phyloP scores from a whole-genome alignment of 2,888 invertebrate genomes.

The Ophion obscuratus region DNA sequence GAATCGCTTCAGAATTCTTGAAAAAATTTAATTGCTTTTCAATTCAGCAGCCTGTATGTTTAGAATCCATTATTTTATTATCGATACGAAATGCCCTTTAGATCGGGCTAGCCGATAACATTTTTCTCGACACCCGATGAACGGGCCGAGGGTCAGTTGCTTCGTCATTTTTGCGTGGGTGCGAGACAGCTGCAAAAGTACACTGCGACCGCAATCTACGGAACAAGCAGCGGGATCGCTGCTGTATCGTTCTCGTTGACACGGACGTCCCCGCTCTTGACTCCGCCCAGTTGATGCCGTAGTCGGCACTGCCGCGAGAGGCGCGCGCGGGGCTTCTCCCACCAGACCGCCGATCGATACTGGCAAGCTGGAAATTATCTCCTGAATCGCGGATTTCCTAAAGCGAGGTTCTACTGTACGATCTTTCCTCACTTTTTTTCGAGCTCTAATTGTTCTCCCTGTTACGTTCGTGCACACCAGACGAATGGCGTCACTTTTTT shows the following conservation, averaged over 20 bases:
- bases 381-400: background rate
- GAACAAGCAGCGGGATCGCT: background rate
- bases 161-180: conserved; percentile 1
- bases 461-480: background rate
- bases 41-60: background rate
- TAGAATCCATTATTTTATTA: background rate
- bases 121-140: background rate
- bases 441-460: background rate
- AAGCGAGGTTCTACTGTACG: background rate
- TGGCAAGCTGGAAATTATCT: background rate
- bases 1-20: background rate
- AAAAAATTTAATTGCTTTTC: background rate
- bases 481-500: background rate
- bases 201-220: background rate
- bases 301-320: background rate
- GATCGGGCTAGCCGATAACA: background rate
- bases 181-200: conserved; percentile 2
- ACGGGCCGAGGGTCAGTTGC: background rate
- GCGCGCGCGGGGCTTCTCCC: background rate
- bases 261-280: background rate
- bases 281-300: background rate
- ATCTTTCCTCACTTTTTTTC: background rate
- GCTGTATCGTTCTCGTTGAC: background rate
- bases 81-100: background rate
- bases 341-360: conserved; percentile 12